A percentile compares a stretch with the other conserved stretches of the same genome.
phyloP scores from a whole-genome alignment of 2,797 vertebrate genomes.

The Silurus aristotelis region DNA sequence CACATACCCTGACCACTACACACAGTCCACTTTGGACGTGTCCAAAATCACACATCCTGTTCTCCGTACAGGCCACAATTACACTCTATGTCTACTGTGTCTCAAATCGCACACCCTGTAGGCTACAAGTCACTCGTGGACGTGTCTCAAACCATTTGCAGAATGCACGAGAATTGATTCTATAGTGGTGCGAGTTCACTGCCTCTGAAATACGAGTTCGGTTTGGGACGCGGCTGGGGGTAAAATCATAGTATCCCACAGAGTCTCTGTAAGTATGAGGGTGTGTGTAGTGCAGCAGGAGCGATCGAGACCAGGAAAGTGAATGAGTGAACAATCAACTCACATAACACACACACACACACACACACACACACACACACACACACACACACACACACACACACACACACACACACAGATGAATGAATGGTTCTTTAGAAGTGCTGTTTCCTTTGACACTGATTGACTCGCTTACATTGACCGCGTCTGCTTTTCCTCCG shows the following conservation, averaged over 20 bases:
- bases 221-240: constrained; percentile 7
- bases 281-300: neutral
- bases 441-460: constrained; percentile 38
- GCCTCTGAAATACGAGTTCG: constrained; percentile 21
- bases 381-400: constrained; percentile 34
- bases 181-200: neutral
- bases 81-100: neutral
- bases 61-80: neutral
- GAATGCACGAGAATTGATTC: neutral
- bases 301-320: neutral
- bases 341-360: constrained; percentile 4
- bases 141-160: neutral
- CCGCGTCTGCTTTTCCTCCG: constrained; percentile 17
- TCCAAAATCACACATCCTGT: neutral
- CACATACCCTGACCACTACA: too few relatives aligned
- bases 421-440: constrained; percentile 17
- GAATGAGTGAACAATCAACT: constrained; percentile 48
- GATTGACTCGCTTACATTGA: constrained; percentile 44
- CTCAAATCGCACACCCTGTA: neutral
- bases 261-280: constrained; percentile 7
- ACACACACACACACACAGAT: constrained; percentile 32
- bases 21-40: neutral
- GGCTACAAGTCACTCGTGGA: neutral
- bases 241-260: constrained; percentile 42
- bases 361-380: constrained; percentile 24